Conservation (phyloP, 2,797 vertebrate species). For the Gymnothorax reevesii region DNA sequence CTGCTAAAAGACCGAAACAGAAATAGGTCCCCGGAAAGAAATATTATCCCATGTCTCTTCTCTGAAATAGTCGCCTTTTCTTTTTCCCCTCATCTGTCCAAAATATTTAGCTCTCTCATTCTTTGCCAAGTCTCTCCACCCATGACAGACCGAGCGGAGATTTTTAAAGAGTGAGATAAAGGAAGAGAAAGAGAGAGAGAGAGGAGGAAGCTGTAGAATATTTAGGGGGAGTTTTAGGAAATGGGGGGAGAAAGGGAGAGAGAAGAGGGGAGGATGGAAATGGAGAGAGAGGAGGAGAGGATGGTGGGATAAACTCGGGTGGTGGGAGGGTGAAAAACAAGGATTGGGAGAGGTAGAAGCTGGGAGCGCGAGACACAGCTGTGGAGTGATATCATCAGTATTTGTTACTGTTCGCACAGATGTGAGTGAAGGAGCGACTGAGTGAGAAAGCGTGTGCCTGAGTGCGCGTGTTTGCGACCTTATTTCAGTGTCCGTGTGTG, state of each 20-base stretch:
- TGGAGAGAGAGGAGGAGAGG: not conserved
- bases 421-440: slow-evolving; percentile 25
- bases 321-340: not conserved
- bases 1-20: not conserved
- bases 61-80: slow-evolving; percentile 48
- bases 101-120: slow-evolving; percentile 44
- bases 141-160: slow-evolving; percentile 59
- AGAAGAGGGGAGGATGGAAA: not conserved
- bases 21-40: not conserved
- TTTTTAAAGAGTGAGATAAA: slow-evolving; percentile 66
- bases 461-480: not conserved
- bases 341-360: slow-evolving; percentile 1
- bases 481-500: not conserved
- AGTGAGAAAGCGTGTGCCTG: slow-evolving; percentile 10
- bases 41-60: slow-evolving; percentile 36
- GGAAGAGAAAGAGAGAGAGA: slow-evolving; percentile 25
- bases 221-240: not conserved
- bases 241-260: not conserved
- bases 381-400: slow-evolving; percentile 48
- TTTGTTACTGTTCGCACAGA: slow-evolving; percentile 35
- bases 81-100: slow-evolving; percentile 63
- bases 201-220: not conserved
- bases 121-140: slow-evolving; percentile 69
- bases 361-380: slow-evolving; percentile 46
- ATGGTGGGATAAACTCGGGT: not conserved